Base-by-base conservation (phyloP, 2,797 vertebrate species). In the Pipistrellus kuhlii region DNA sequence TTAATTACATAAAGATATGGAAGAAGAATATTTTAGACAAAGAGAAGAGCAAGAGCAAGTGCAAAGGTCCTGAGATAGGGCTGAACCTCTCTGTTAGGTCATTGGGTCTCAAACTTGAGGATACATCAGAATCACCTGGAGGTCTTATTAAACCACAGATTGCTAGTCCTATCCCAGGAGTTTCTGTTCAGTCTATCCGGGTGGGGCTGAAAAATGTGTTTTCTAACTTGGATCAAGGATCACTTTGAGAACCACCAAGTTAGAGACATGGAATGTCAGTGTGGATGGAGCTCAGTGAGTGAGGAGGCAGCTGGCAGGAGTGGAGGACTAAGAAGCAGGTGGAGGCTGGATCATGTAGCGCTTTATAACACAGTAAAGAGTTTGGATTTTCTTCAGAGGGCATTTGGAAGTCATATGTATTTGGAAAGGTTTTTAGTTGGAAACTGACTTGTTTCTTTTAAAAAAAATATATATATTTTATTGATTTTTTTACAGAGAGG, bases 31-130 rank as follows among this genome's bases (percentile, higher is more conserved):
- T 72, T 76, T 8, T 5, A 44, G 35, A 75, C 32, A 71, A 88
- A 66, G 66, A 81, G 76, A 94, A 88, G 64, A 82, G 44, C 14
- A 75, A n/a, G 38, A 82, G 25, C 44, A 83, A 73, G 41, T 66
- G 13, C 35, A 35, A 86, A 85, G 25, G 53, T n/a, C n/a, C 53
- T 57, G 75, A 62, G 83, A 57, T 14, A 76, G 51, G 11, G 5
- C 35, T 23, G 57, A 86, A 30, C 6, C 6, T 46, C 59, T 66
- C 38, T 32, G 2, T 35, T 85, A 72, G 85, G 72, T 84, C n/a
- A 20, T 3, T 46, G 44, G 55, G 38, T 73, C 75, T 95, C 44
- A 64, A 84, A 41, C 25, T 23, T 27, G 18, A 51, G 17, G 12
- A 13, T 10, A 14, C 14, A 27, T 25, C 21, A 20, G 85, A 81